A percentile compares a stretch with the other conserved stretches of the same genome.
These are phyloP conservation scores for Martes martes DNA, from an alignment of 2,113 vertebrate species.

Conservation along the genomic window DNA sequence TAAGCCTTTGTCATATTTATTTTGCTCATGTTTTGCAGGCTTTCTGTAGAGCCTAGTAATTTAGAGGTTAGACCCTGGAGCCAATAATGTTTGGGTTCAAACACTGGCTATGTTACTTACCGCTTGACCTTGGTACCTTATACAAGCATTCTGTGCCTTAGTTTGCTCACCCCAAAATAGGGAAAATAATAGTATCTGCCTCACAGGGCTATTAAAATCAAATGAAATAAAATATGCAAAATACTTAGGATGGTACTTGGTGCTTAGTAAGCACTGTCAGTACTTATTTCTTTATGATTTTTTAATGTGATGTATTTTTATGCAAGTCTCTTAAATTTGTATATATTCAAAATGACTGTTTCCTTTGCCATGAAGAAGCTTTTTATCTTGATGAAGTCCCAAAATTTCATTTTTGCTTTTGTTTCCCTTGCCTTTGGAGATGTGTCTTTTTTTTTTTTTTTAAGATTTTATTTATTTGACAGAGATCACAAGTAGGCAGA, in stretches of 20 bases:
- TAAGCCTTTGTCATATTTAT: not conserved
- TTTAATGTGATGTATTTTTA: not conserved
- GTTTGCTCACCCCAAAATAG: conserved; percentile 20
- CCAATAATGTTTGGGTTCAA: not conserved
- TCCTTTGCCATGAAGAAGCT: too few species aligned
- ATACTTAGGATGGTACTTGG: conserved; percentile 9
- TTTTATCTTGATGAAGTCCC: too few species aligned
- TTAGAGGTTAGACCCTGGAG: not conserved
- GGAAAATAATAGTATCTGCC: not conserved
- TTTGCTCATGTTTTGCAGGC: not conserved
- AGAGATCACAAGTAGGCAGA: too few species aligned
- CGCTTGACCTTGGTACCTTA: not conserved
- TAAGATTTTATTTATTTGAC: too few species aligned
- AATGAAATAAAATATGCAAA: conserved; percentile 12
- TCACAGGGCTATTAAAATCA: not conserved
- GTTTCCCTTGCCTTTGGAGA: too few species aligned
- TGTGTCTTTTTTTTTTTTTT: too few species aligned
- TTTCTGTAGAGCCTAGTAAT: conserved; percentile 20
- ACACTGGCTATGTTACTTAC: conserved; percentile 5
- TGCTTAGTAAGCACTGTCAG: not conserved
- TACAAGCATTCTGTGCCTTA: not conserved
- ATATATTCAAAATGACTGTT: not conserved
- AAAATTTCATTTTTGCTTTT: too few species aligned
- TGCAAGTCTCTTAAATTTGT: not conserved
- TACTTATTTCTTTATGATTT: conserved; percentile 27